These are phyloP conservation scores for Cynocephalus volans DNA, from an alignment of 2,113 vertebrate species.

Conservation along the genomic window DNA sequence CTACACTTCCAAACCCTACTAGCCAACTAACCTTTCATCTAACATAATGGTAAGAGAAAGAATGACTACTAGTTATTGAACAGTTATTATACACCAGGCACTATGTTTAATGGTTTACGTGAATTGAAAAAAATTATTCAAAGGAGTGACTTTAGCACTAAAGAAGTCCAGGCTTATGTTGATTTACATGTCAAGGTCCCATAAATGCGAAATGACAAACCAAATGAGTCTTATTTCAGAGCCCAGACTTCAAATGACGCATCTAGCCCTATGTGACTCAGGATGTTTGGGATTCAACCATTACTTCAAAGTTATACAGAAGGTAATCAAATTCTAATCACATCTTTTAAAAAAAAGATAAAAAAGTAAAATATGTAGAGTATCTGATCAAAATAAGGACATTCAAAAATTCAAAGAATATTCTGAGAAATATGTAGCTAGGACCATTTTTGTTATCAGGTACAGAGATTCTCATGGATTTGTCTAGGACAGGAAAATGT, in stretches of 20 bases:
- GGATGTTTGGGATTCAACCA: background rate
- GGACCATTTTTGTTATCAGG: background rate
- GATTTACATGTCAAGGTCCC: background rate
- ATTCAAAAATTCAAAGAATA: background rate
- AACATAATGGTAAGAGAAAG: background rate
- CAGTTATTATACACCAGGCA: background rate
- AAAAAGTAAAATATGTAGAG: background rate
- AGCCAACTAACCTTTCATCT: background rate
- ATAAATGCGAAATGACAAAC: background rate
- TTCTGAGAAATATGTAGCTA: background rate
- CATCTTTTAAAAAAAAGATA: background rate
- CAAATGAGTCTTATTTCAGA: background rate
- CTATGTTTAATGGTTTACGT: background rate
- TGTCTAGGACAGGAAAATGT: background rate
- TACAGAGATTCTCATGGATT: background rate
- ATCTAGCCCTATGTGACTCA: background rate
- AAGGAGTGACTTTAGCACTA: background rate
- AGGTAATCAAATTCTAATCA: background rate
- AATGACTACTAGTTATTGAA: background rate
- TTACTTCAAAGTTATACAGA: background rate
- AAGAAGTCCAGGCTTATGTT: background rate
- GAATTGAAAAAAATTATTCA: background rate
- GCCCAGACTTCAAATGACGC: background rate
- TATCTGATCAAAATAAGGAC: background rate
- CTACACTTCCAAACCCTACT: background rate